phyloP scores from a whole-genome alignment of 2,113 vertebrate genomes.

The Colistium nudipinnis region DNA sequence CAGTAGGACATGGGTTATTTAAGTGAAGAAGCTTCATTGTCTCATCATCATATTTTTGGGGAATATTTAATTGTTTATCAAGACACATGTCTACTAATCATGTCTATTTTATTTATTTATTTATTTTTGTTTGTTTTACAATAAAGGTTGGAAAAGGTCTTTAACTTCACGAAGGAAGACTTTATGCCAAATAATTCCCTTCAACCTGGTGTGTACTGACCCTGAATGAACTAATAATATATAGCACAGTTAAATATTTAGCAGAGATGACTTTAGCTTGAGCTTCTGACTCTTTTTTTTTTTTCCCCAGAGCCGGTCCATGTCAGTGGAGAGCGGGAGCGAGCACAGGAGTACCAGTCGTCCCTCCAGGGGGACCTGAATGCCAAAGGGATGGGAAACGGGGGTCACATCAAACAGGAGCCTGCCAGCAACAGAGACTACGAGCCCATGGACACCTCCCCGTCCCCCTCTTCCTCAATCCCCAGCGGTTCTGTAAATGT shows the following conservation, averaged over 20 bases:
- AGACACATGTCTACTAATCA: neutral
- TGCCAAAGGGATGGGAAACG: constrained; percentile 52
- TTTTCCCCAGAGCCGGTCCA: constrained; percentile 76
- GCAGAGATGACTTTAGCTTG: neutral
- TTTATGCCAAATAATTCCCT: constrained; percentile 86
- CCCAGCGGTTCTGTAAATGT: constrained; percentile 86
- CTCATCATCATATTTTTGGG: neutral
- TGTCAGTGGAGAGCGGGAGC: constrained; percentile 87
- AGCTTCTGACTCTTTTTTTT: constrained; percentile 11
- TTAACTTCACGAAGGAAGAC: constrained; percentile 92
- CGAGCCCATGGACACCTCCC: constrained; percentile 88
- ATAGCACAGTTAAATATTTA: neutral
- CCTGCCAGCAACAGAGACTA: constrained; percentile 78
- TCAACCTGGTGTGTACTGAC: constrained; percentile 81
- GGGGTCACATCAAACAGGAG: constrained; percentile 84
- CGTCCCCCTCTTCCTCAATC: constrained; percentile 65
- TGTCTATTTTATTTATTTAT: too few relatives aligned
- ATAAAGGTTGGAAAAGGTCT: constrained; percentile 95
- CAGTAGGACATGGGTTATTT: neutral
- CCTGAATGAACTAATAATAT: neutral
- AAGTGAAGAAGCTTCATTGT: too few relatives aligned
- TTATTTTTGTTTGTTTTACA: constrained; percentile 24
- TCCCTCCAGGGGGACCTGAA: constrained; percentile 87
- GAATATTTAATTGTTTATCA: neutral
- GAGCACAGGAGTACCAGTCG: constrained; percentile 82